A percentile compares a stretch with the other conserved stretches of the same genome.
phyloP scores from a whole-genome alignment of 1,140 invertebrate species.

The Oncopodura yosiiana region DNA sequence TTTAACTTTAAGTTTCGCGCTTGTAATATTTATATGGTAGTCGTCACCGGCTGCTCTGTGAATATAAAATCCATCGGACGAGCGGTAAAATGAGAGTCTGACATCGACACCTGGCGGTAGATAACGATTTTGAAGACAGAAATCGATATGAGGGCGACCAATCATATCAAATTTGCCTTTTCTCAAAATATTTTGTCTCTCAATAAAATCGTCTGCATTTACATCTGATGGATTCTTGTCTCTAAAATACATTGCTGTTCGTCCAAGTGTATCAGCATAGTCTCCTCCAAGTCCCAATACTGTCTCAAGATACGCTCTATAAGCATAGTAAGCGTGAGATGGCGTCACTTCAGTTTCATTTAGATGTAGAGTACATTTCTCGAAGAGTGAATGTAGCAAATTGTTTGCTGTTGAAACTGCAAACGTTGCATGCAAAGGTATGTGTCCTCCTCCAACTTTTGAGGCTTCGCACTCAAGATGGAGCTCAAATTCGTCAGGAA shows the following conservation, averaged over 20 bases:
- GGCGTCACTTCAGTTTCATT: conserved; percentile 42
- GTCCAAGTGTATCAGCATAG: conserved; percentile 40
- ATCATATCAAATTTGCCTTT: conserved; percentile 32
- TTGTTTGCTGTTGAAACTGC: conserved; percentile 39
- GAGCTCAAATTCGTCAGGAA: conserved; percentile 40
- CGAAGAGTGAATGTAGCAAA: conserved; percentile 41
- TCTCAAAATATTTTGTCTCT: conserved; percentile 26
- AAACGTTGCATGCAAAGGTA: too few relatives aligned
- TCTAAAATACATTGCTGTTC: conserved; percentile 33
- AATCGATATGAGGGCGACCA: conserved; percentile 21
- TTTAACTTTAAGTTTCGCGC: conserved; percentile 11
- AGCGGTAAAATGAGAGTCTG: background rate
- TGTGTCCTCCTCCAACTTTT: too few relatives aligned
- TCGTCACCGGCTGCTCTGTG: background rate
- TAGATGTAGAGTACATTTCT: conserved; percentile 41
- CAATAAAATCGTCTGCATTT: conserved; percentile 31
- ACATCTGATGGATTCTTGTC: conserved; percentile 34
- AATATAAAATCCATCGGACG: background rate
- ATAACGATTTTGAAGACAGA: conserved; percentile 24
- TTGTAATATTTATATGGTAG: background rate
- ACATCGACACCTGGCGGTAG: conserved; percentile 18
- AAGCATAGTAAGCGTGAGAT: conserved; percentile 41
- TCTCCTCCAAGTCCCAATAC: conserved; percentile 38
- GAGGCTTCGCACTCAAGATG: too few relatives aligned
- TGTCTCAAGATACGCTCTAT: conserved; percentile 43